These are phyloP conservation scores for Rhinogobio ventralis DNA, from an alignment of 2,797 vertebrate species.

Conservation along the genomic window DNA sequence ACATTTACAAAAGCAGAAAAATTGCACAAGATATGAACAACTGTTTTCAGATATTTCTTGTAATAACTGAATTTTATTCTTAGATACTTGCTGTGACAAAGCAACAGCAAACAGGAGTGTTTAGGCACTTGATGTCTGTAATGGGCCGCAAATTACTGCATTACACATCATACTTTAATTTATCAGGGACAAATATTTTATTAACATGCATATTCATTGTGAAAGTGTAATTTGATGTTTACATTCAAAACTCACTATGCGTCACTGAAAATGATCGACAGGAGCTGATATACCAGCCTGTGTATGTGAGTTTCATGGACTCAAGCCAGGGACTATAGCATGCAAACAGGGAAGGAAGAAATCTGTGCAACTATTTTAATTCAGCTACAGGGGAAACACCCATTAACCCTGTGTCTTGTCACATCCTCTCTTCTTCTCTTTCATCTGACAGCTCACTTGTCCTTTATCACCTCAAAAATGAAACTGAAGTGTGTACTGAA, in stretches of 20 bases:
- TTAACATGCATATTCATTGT: background rate
- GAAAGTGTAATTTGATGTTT: conserved; percentile 12
- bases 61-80: background rate
- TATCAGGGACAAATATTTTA: conserved; percentile 1
- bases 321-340: background rate
- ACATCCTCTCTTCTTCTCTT: conserved; percentile 17
- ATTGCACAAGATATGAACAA: background rate
- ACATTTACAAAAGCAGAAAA: background rate
- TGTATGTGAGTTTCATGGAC: background rate
- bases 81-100: background rate
- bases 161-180: conserved; percentile 19
- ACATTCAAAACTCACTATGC: background rate
- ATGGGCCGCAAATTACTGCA: background rate
- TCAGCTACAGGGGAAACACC: conserved; percentile 44
- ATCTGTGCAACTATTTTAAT: conserved; percentile 43
- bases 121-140: background rate
- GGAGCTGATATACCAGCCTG: conserved; percentile 8
- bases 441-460: conserved; percentile 49
- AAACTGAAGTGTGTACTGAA: conserved; percentile 34
- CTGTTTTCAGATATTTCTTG: background rate
- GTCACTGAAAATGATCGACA: conserved; percentile 26
- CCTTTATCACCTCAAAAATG: conserved; percentile 44
- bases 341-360: background rate
- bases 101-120: background rate
- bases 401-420: conserved; percentile 47